Evolutionary conservation across 1,140 invertebrate genomes (phyloP).

Genomic region (Oedothorax gibbosus): DNA sequence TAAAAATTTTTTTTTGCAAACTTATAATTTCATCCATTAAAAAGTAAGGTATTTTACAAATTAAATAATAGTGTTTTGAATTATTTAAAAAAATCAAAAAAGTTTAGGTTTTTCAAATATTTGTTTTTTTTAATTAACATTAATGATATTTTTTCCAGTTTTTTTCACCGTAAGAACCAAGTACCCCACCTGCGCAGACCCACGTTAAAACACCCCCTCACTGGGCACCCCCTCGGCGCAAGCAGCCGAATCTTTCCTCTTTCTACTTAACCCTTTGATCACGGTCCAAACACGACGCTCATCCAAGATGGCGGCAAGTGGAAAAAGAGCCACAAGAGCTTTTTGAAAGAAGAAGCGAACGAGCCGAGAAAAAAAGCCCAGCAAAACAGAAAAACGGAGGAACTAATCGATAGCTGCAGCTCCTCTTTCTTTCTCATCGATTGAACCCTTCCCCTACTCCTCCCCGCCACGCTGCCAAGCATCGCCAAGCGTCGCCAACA

Average conservation of each 20-base stretch:
- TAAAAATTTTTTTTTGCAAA: no score
- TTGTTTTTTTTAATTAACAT: no score
- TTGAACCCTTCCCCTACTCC: not conserved
- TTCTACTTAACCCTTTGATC: constrained; percentile 56
- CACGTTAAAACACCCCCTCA: no score
- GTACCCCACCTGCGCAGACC: no score
- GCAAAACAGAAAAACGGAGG: constrained; percentile 14
- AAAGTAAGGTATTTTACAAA: no score
- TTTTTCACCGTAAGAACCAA: no score
- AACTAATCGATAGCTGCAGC: constrained; percentile 39
- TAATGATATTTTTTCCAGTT: no score
- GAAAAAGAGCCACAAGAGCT: constrained; percentile 52
- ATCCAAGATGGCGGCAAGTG: constrained; percentile 57
- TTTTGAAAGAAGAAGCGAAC: constrained; percentile 58
- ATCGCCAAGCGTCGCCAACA: constrained; percentile 44
- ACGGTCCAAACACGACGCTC: constrained; percentile 51
- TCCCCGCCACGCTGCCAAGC: constrained; percentile 14
- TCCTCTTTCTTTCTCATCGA: constrained; percentile 54
- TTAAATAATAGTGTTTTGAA: not conserved
- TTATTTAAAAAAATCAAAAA: not conserved
- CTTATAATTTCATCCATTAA: no score
- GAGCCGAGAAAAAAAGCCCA: constrained; percentile 25
- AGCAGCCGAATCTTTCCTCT: not conserved
- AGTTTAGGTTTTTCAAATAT: not conserved
- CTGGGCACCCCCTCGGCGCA: no score